Base-by-base conservation (phyloP, 1,140 invertebrate genomes). In the Sminthurides bifidus region DNA sequence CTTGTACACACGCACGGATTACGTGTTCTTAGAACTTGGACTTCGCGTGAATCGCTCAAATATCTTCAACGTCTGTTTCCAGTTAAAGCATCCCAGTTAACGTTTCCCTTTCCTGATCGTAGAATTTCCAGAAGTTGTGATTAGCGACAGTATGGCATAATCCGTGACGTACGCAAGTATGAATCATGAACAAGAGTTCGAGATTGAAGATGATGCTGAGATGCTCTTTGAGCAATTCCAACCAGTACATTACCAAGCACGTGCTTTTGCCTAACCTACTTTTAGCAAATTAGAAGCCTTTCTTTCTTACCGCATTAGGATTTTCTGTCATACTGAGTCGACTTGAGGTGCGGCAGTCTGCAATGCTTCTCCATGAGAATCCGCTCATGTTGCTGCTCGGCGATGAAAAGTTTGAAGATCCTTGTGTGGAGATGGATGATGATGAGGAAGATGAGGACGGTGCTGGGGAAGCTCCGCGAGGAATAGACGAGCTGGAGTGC, bases 401-500 rank as follows among this genome's bases (percentile, higher is more conserved):
- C 14, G 46, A 49, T 27, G 50, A 52, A 24, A 52, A 38, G 21
- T 41, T 52, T 6, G 50, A 52, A 12, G 50, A 52, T 23, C 24
- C 17, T 40, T 24, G 31, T 10, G 33, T 26, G 12, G 24, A 38
- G 31, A 38, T 38, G 50, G 55, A 57, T 3, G 55, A 51, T 0
- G 55, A 51, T 1, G 55, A 57, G 19, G 55, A 57, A 1, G 55
- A 51, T 17, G 55, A 51, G 17, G 27, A 35, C 12, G 55, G 55
- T 17, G 55, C 55, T 19, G 55, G 55, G 19, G 55, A 57, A 23
- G 52, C 55, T 45, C 55, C 55, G n/a, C 55, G 55, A 38, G 55
- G 19, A 31, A 56, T 21, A 14, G 48, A 51, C 6, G 12, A 23
- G 19, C 14, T 31, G 6, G n/a, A 51, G 14, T 52, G 50, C 12